Evolutionary conservation across 2,888 invertebrate genomes (phyloP), one percentile per base, ranked within the genome.

Genomic region (Limenitis camilla): DNA sequence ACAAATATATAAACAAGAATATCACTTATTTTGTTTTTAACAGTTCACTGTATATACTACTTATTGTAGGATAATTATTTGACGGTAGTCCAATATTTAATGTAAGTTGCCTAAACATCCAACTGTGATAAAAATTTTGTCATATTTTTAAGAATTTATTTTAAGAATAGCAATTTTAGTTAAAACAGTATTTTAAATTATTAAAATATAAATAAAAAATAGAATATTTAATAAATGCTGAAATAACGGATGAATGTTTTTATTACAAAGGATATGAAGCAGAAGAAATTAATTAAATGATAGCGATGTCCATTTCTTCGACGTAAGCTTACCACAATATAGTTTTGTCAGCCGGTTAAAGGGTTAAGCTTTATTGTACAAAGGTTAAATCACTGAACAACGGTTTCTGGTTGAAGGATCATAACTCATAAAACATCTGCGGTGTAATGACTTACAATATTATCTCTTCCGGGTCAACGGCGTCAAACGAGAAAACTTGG

Each of bases 391-490:
- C 19, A 48, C 32, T 47, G 11, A 39, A 41, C 19, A 39, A 48
- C 32, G 36, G 32, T 45, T 28, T 38, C n/a, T 29, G 32, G 35
- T 36, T 33, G 11, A 33, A 36, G 48, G 41, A 38, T 45, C 35
- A 31, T 44, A 45, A 51, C 38, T n/a, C n/a, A n/a, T n/a, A n/a
- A n/a, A n/a, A 33, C 46, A 32, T 42, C 47, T 36, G 19, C n/a
- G 32, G 46, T 42, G 27, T 49, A 53, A 56, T 49, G 46, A 43
- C 49, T 51, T 51, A 47, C 27, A 51, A 49, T 49, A 53, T 54
- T 55, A 58, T 58, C 52, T 58, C 55, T 55, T 58, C 55, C 47
- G 31, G 35, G 46, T 55, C 52, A 58, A 36, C 35, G 55, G 41
- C 40, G 10, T 35, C 42, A 36, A 44, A 55, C 40, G 45, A 49